Conservation (phyloP, 2,797 vertebrate species). For the Squalus acanthias region DNA sequence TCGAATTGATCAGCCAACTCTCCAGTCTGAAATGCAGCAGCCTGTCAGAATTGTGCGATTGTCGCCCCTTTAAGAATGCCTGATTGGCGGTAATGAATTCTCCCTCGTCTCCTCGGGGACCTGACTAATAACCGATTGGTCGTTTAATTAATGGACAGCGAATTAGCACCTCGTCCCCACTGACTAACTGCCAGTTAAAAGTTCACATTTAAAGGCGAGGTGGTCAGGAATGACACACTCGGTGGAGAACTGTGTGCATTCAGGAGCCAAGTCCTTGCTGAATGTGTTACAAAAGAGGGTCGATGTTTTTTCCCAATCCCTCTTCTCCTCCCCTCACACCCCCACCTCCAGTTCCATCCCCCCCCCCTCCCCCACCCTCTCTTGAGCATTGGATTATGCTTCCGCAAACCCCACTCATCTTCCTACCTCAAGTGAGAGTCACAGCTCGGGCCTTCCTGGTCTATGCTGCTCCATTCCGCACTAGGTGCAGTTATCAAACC, state of each 20-base stretch:
- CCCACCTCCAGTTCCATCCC: too few species aligned
- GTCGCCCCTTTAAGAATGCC: background rate
- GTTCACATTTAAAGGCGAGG: background rate
- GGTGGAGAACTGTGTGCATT: background rate
- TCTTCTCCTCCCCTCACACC: too few species aligned
- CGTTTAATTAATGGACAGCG: background rate
- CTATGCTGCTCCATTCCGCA: too few species aligned
- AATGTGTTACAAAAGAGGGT: too few species aligned
- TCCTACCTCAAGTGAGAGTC: background rate
- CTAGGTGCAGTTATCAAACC: too few species aligned
- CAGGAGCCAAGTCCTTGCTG: background rate
- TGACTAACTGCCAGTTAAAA: background rate
- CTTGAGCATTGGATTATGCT: too few species aligned
- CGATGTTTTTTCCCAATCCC: too few species aligned
- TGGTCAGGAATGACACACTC: too few species aligned
- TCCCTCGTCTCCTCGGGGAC: background rate
- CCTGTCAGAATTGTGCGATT: too few species aligned
- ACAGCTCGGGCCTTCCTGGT: too few species aligned
- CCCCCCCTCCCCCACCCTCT: too few species aligned
- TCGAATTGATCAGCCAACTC: background rate
- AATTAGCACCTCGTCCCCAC: background rate
- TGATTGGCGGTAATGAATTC: background rate
- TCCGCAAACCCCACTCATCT: background rate
- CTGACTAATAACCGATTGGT: background rate
- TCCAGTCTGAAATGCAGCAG: background rate